A percentile compares a stretch with the other conserved stretches of the same genome.
These are phyloP conservation scores for Pelodytes ibericus DNA, from an alignment of 2,797 vertebrate genomes.

Conservation along the genomic window DNA sequence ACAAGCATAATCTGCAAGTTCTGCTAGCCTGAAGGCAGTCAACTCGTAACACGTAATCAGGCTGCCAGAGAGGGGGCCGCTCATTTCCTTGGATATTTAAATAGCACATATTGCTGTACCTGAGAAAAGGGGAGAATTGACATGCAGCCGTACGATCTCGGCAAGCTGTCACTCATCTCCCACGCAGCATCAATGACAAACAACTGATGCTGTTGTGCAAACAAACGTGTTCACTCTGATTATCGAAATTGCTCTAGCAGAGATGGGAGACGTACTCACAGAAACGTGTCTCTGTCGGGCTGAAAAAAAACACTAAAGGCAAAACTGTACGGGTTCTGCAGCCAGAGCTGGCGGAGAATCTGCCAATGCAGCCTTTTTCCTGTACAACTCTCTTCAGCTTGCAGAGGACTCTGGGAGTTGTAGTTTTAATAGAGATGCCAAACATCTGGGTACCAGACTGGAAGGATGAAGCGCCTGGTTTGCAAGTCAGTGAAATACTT, in stretches of 20 bases:
- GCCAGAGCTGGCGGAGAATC: neutral
- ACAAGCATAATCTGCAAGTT: neutral
- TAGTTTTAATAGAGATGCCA: too few relatives aligned
- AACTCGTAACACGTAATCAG: neutral
- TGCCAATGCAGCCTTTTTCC: neutral
- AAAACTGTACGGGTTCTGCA: neutral
- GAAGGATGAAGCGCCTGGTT: too few relatives aligned
- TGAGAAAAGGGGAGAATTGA: slow-evolving; percentile 31
- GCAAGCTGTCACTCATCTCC: slow-evolving; percentile 44
- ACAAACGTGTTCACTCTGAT: slow-evolving; percentile 14
- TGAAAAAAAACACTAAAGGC: neutral
- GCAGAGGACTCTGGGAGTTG: too few relatives aligned
- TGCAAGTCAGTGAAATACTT: too few relatives aligned
- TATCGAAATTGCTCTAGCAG: slow-evolving; percentile 30
- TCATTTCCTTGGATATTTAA: slow-evolving; percentile 30
- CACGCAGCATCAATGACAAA: slow-evolving; percentile 21
- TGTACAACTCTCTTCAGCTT: neutral
- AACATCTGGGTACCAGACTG: too few relatives aligned
- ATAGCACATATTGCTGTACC: neutral
- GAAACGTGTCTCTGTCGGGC: neutral
- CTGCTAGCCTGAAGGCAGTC: neutral
- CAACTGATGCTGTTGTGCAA: slow-evolving; percentile 12
- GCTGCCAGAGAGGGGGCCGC: neutral
- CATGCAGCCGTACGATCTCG: neutral
- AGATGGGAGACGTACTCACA: slow-evolving; percentile 27